Evolutionary conservation across 1,140 invertebrate genomes (phyloP), one percentile per base, ranked within the genome.

Genomic region (Heliconius nattereri): DNA sequence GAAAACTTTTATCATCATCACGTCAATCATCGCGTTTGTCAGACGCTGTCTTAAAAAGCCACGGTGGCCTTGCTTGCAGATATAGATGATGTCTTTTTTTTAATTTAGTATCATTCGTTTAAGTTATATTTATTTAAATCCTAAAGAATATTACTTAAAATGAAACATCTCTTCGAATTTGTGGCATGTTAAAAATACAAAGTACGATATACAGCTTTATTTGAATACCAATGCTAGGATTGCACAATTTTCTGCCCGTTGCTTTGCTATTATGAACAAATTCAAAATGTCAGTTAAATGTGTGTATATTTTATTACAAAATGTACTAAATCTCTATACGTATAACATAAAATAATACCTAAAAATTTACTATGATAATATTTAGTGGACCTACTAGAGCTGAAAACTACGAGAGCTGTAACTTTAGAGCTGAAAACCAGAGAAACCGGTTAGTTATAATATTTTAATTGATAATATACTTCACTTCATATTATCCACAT

Each of bases 181-280:
- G 60, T 66, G 60, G 60, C 60, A 66, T 66, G 60, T 66, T 66
- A 66, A 66, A 66, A 66, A 66, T 66, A 66, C 60, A 66, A 66
- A 66, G 26, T 66, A 66, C 60, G n/a, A 66, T 66, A 66, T 29
- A 16, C 60, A 66, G 26, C 60, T 66, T 66, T 66, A 66, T 66
- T 66, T 66, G 60, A 66, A 66, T 66, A 66, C 60, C 60, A 66
- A 66, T 66, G 60, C 23, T 66, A 66, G 60, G 60, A 66, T 66
- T 66, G 60, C 60, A 66, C 26, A 26, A 66, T 66, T 66, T 66
- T 66, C 60, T 66, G 60, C 60, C 60, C 60, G 60, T 29, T 9
- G 60, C 60, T 66, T 66, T 66, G 60, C 26, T 66, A 66, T 66
- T 66, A 66, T 66, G 60, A 66, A 66, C 60, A 66, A 66, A 66